Evolutionary conservation across 2,888 invertebrate genomes (phyloP).

Genomic region (Nomada flava): DNA sequence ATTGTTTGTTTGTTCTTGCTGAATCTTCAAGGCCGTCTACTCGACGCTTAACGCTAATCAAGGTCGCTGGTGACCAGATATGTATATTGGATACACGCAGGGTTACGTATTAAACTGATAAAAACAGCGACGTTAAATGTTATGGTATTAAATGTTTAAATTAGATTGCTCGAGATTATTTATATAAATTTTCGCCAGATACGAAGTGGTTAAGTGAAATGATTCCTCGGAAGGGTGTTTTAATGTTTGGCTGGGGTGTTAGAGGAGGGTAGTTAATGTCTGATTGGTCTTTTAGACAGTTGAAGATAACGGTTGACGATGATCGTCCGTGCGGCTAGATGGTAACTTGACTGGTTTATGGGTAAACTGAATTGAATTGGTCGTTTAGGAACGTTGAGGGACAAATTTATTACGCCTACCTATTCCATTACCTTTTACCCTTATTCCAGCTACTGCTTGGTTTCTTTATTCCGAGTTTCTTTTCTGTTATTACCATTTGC

Average conservation of each 20-base stretch:
- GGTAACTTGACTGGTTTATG: neutral
- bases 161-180: too few species aligned
- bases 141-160: too few species aligned
- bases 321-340: neutral
- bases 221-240: neutral
- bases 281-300: neutral
- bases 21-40: slow-evolving; percentile 75
- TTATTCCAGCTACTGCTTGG: neutral
- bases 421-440: neutral
- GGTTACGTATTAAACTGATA: too few species aligned
- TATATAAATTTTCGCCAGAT: too few species aligned
- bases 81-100: neutral
- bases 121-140: too few species aligned
- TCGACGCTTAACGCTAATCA: slow-evolving; percentile 16
- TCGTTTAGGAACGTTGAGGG: neutral
- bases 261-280: neutral
- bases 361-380: neutral
- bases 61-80: slow-evolving; percentile 19
- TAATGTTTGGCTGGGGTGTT: neutral
- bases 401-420: neutral
- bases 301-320: neutral
- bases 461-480: neutral
- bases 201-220: neutral
- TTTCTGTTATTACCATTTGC: too few species aligned
- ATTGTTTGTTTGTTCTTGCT: slow-evolving; percentile 68